phyloP scores from a whole-genome alignment of 2,113 vertebrate genomes.

The Deroptyus accipitrinus region DNA sequence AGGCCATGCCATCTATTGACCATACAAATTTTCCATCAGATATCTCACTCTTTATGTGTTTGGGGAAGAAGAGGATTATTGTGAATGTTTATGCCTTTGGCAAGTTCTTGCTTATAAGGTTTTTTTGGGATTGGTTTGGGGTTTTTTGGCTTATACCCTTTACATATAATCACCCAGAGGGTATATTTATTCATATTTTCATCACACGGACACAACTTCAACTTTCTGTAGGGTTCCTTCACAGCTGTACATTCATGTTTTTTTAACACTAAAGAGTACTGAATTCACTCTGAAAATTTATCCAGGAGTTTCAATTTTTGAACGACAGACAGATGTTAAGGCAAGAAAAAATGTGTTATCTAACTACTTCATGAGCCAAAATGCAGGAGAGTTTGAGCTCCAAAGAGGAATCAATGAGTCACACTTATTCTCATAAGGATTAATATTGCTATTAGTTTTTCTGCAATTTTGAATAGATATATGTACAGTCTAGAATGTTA shows the following conservation, averaged over 20 bases:
- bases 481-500: neutral
- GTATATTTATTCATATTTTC: neutral
- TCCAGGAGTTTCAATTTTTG: neutral
- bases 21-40: neutral
- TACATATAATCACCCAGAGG: neutral
- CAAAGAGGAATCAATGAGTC: neutral
- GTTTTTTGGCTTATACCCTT: neutral
- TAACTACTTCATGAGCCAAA: neutral
- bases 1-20: neutral
- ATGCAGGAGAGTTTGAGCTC: neutral
- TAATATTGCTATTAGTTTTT: neutral
- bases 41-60: neutral
- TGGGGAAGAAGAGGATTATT: neutral
- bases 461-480: neutral
- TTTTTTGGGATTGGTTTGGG: neutral
- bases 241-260: neutral
- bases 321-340: neutral
- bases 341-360: neutral
- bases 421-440: neutral
- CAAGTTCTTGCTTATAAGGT: neutral
- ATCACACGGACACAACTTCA: neutral
- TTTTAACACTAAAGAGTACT: neutral
- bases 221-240: neutral
- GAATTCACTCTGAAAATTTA: neutral
- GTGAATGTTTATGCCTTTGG: neutral